Percentiles rank a stretch among this genome's conserved stretches.
phyloP scores from a whole-genome alignment of 2,888 invertebrate genomes.

The Drosophila nigritarsus region DNA sequence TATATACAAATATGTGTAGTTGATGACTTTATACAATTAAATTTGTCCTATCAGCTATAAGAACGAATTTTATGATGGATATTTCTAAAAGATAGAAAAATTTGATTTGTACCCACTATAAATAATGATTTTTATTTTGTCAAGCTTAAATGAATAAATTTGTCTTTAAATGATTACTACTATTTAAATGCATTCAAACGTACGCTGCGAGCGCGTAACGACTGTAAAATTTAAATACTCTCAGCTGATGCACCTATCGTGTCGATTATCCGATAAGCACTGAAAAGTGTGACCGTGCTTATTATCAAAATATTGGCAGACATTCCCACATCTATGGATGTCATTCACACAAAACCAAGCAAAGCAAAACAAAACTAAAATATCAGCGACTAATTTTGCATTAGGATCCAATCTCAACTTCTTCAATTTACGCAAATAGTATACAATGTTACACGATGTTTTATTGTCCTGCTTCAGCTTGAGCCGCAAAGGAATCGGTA shows the following conservation, averaged over 20 bases:
- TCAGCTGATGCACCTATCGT: conserved; percentile 4
- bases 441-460: conserved; percentile 83
- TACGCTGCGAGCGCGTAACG: background rate
- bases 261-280: conserved; percentile 9
- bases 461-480: conserved; percentile 80
- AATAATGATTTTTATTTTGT: background rate
- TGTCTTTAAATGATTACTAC: background rate
- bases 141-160: background rate
- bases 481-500: conserved; percentile 65
- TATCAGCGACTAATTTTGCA: conserved; percentile 14
- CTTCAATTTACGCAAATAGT: background rate
- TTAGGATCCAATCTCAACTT: background rate
- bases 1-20: background rate
- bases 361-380: background rate
- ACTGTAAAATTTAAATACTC: background rate
- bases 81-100: background rate
- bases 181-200: background rate
- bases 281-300: background rate
- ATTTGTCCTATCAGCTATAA: background rate
- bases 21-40: background rate
- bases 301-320: conserved; percentile 4
- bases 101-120: background rate
- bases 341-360: conserved; percentile 16
- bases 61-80: background rate
- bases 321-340: background rate